Percentiles rank a stretch among this genome's conserved stretches.
These are phyloP conservation scores for Candidula unifasciata DNA, from an alignment of 2,888 invertebrate genomes.

Conservation along the genomic window DNA sequence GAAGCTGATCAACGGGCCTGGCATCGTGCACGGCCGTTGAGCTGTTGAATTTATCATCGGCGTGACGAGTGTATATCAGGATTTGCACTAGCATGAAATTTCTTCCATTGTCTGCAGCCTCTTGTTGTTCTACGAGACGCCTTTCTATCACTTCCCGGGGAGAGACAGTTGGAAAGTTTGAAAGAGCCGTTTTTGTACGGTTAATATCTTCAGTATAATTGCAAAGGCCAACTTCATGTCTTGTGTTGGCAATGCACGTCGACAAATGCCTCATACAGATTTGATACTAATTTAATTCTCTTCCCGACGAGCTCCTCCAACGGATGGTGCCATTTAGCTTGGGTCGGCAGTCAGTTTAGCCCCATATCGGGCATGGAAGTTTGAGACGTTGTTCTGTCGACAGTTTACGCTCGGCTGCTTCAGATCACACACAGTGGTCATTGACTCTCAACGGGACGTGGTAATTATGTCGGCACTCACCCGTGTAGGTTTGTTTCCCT, in stretches of 20 bases:
- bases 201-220: constrained; percentile 15
- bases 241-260: constrained; percentile 56
- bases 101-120: constrained; percentile 13
- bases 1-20: not conserved
- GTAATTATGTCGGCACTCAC: not conserved
- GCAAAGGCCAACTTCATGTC: constrained; percentile 16
- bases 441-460: constrained; percentile 8
- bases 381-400: not conserved
- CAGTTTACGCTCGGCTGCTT: constrained; percentile 5
- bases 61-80: constrained; percentile 34
- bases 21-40: constrained; percentile 27
- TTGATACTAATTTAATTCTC: constrained; percentile 64
- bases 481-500: constrained; percentile 8
- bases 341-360: constrained; percentile 10
- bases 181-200: constrained; percentile 2
- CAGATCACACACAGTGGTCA: constrained; percentile 4
- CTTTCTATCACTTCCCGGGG: not conserved
- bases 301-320: constrained; percentile 52
- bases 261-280: constrained; percentile 62
- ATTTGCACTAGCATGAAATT: constrained; percentile 23
- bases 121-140: not conserved
- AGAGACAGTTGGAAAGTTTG: not conserved
- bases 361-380: not conserved
- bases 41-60: constrained; percentile 33
- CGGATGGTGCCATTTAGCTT: constrained; percentile 7